Percentiles rank a stretch among this genome's conserved stretches.
Evolutionary conservation across 2,113 vertebrate genomes (phyloP).

Genomic region (Recurvirostra avosetta): DNA sequence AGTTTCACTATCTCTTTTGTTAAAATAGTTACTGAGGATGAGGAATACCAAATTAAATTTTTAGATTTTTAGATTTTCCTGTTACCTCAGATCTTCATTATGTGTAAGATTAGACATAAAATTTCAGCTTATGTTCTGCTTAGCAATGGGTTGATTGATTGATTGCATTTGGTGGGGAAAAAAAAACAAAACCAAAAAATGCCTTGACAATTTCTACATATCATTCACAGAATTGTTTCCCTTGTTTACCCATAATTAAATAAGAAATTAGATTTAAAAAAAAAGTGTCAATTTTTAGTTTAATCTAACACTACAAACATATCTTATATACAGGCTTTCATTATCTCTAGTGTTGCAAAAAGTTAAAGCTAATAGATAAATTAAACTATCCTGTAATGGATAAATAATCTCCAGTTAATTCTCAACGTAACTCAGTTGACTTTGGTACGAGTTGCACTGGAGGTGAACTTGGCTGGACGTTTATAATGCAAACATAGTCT

Average conservation of each 20-base stretch:
- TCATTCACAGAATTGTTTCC: fast-evolving
- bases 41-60: neutral
- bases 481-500: slow-evolving; percentile 34
- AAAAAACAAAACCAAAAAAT: fast-evolving
- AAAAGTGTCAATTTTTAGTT: neutral
- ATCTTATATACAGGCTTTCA: neutral
- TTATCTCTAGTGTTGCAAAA: neutral
- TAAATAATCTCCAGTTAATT: neutral
- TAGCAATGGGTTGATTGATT: neutral
- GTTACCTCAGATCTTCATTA: neutral
- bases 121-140: neutral
- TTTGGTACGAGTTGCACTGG: neutral
- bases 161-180: neutral
- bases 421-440: neutral
- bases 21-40: neutral
- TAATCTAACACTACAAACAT: neutral
- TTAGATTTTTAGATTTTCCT: neutral
- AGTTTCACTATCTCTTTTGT: neutral
- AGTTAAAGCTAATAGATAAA: neutral
- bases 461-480: slow-evolving; percentile 27
- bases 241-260: neutral
- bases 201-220: neutral
- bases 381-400: neutral
- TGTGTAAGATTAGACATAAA: neutral
- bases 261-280: neutral